Conservation (phyloP, 1,140 invertebrate species). For the Rhagoletis pomonella region DNA sequence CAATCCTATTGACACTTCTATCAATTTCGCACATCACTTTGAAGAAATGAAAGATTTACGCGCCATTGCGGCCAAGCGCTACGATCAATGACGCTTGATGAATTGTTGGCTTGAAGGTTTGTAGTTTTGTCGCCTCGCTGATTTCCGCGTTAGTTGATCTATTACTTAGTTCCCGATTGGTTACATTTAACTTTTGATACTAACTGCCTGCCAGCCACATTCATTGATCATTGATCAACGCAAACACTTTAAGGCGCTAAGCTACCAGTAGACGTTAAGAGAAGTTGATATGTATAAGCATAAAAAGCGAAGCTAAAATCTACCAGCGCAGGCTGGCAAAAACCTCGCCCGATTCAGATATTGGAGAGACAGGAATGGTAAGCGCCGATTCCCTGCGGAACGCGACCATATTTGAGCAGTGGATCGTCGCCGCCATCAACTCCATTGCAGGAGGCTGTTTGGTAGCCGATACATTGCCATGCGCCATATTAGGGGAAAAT, state of each 20-base stretch:
- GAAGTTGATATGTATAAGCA: conserved; percentile 8
- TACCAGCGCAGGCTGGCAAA: conserved; percentile 20
- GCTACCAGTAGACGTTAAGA: not conserved
- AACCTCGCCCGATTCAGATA: not conserved
- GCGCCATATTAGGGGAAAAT: conserved; percentile 39
- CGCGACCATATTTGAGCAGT: conserved; percentile 27
- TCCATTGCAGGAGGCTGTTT: not conserved
- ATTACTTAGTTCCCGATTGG: conserved; percentile 19
- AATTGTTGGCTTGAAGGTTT: conserved; percentile 2
- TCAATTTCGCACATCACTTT: conserved; percentile 52
- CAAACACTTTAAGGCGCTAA: conserved; percentile 15
- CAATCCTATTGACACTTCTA: conserved; percentile 51
- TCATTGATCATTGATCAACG: not conserved
- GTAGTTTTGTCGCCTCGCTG: too few species aligned
- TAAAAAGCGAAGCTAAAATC: not conserved
- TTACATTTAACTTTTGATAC: conserved; percentile 10
- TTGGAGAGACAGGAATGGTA: not conserved
- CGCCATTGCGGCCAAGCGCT: not conserved
- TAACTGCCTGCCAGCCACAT: not conserved
- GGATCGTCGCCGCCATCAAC: conserved; percentile 13
- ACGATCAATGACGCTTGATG: not conserved
- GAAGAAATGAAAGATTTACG: conserved; percentile 44
- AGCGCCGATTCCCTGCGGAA: conserved; percentile 45
- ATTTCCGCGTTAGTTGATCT: conserved; percentile 30
- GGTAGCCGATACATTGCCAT: not conserved